phyloP scores from a whole-genome alignment of 2,888 invertebrate species.

The Epinotia nisella region DNA sequence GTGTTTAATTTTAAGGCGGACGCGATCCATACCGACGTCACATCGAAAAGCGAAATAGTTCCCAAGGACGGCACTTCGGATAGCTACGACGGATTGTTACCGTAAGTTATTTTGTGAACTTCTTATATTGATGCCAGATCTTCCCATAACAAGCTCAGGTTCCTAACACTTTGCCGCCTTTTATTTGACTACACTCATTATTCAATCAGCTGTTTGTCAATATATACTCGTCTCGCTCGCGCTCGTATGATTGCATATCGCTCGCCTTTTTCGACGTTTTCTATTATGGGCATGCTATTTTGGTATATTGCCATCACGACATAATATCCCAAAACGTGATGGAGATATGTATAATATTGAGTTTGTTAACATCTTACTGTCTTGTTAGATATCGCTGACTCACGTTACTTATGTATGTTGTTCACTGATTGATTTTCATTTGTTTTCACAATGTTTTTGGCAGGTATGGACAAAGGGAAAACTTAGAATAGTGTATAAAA shows the following conservation, averaged over 20 bases:
- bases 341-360: conserved; percentile 55
- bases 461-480: background rate
- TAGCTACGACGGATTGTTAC: conserved; percentile 53
- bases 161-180: conserved; percentile 38
- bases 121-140: background rate
- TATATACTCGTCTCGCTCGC: conserved; percentile 69
- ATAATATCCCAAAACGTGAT: conserved; percentile 76
- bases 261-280: conserved; percentile 72
- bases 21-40: conserved; percentile 53
- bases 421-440: background rate
- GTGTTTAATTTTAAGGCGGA: conserved; percentile 52
- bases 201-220: conserved; percentile 82
- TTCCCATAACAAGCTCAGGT: conserved; percentile 27
- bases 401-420: background rate
- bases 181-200: conserved; percentile 47
- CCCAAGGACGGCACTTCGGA: conserved; percentile 56
- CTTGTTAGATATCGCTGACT: background rate
- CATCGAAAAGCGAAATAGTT: conserved; percentile 56
- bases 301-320: conserved; percentile 82
- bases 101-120: conserved; percentile 56
- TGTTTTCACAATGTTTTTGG: background rate
- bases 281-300: conserved; percentile 84
- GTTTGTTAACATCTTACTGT: background rate
- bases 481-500: background rate
- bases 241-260: conserved; percentile 59